Evolutionary conservation across 2,113 vertebrate genomes (phyloP).

Genomic region (Chaetura pelagica): DNA sequence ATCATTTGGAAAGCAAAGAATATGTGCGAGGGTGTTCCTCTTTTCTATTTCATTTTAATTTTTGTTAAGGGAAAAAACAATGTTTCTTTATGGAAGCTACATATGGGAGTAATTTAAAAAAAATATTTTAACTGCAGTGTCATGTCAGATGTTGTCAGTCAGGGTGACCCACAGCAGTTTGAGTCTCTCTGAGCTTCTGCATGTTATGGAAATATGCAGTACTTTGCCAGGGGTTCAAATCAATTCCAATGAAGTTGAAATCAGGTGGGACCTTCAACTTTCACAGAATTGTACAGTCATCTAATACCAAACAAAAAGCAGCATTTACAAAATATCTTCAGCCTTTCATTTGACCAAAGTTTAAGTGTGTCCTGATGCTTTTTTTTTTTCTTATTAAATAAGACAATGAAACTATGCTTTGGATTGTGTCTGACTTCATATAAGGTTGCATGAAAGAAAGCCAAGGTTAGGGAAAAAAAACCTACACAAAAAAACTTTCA

Average conservation of each 20-base stretch:
- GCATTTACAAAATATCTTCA: not conserved
- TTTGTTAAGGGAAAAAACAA: constrained; percentile 59
- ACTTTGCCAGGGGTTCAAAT: constrained; percentile 46
- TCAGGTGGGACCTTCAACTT: constrained; percentile 54
- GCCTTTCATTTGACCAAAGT: not conserved
- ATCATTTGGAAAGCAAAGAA: constrained; percentile 77
- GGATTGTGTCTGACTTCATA: not conserved
- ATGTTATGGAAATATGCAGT: constrained; percentile 29
- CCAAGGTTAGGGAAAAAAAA: not conserved
- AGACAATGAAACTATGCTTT: not conserved
- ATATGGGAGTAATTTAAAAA: constrained; percentile 79
- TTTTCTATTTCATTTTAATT: not conserved
- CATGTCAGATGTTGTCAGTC: constrained; percentile 81
- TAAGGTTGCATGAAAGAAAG: not conserved
- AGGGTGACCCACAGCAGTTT: constrained; percentile 74
- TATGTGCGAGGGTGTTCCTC: constrained; percentile 69
- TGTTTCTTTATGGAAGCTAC: constrained; percentile 74
- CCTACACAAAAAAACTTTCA: not conserved
- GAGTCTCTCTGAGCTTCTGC: constrained; percentile 63
- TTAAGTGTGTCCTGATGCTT: not conserved
- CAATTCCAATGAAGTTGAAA: constrained; percentile 45
- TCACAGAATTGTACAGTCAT: constrained; percentile 33
- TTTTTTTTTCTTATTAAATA: not conserved
- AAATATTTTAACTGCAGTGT: constrained; percentile 81
- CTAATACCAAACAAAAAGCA: constrained; percentile 13